These are phyloP conservation scores for Syngnathus typhle DNA, from an alignment of 2,113 vertebrate genomes.

Conservation along the genomic window DNA sequence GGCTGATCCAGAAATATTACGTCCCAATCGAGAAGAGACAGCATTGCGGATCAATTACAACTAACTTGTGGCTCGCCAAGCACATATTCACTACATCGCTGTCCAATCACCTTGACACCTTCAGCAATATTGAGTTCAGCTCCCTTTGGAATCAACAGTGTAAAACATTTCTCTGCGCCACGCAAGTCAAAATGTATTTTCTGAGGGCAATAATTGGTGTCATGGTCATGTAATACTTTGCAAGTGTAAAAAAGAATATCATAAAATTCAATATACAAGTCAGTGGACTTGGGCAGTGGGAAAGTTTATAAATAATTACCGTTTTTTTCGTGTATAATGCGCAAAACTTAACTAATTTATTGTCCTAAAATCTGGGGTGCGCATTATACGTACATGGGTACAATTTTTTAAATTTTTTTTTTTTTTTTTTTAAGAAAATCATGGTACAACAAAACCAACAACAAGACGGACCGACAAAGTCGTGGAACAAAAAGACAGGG, in stretches of 20 bases:
- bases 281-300: slow-evolving; percentile 75
- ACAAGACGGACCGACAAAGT: too few relatives aligned
- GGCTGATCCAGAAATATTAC: slow-evolving; percentile 54
- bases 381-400: too few relatives aligned
- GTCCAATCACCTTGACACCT: slow-evolving; percentile 11
- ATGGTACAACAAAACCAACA: too few relatives aligned
- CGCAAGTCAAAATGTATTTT: background rate
- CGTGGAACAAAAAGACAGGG: too few relatives aligned
- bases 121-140: slow-evolving; percentile 14
- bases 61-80: slow-evolving; percentile 19
- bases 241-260: too few relatives aligned
- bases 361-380: too few relatives aligned
- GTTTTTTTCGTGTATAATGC: too few relatives aligned
- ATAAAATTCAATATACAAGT: slow-evolving; percentile 66
- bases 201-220: background rate
- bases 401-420: too few relatives aligned
- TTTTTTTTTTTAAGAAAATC: too few relatives aligned
- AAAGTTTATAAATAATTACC: slow-evolving; percentile 87
- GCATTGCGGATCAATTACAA: slow-evolving; percentile 52
- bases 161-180: background rate
- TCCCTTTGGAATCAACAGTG: background rate
- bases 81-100: slow-evolving; percentile 29
- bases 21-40: slow-evolving; percentile 46
- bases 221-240: background rate
- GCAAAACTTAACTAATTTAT: too few relatives aligned